Percentiles rank a stretch among this genome's conserved stretches.
These are phyloP conservation scores for Melanotaenia trifasciata DNA, from an alignment of 2,797 vertebrate species.

Conservation along the genomic window DNA sequence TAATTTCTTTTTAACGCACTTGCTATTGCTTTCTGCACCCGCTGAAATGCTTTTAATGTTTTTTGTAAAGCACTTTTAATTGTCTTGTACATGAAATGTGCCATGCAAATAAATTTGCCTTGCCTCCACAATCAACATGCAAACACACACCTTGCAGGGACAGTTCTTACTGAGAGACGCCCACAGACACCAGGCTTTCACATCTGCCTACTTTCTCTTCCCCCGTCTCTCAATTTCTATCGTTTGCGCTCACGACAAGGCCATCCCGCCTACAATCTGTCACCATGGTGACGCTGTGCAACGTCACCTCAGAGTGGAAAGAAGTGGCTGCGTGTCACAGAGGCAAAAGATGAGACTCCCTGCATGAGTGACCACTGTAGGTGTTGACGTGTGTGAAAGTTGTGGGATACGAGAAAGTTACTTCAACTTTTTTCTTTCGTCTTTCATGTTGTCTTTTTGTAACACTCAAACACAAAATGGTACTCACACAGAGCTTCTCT, in stretches of 20 bases:
- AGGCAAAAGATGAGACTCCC: conserved; percentile 45
- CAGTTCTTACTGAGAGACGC: conserved; percentile 55
- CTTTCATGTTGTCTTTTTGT: not conserved
- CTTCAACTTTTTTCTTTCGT: conserved; percentile 1
- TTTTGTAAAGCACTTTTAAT: too few relatives aligned
- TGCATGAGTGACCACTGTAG: conserved; percentile 53
- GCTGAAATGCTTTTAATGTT: too few relatives aligned
- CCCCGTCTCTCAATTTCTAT: conserved; percentile 62
- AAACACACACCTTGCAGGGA: conserved; percentile 39
- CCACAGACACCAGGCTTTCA: conserved; percentile 63
- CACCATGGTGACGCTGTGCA: conserved; percentile 51
- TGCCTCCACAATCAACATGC: conserved; percentile 32
- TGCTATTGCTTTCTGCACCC: too few relatives aligned
- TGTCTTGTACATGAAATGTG: too few relatives aligned
- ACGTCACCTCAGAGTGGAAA: conserved; percentile 78
- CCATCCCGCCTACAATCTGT: conserved; percentile 65
- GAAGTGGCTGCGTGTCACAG: conserved; percentile 22
- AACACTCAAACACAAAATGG: not conserved
- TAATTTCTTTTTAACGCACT: too few relatives aligned
- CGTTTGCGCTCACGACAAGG: conserved; percentile 40
- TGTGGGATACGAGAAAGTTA: conserved; percentile 44
- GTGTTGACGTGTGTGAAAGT: conserved; percentile 72
- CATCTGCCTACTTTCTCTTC: conserved; percentile 68
- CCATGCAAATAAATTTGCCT: too few relatives aligned
- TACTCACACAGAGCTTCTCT: too few relatives aligned